Conservation (phyloP, 2,113 vertebrate species). For the Glaucidium brasilianum region DNA sequence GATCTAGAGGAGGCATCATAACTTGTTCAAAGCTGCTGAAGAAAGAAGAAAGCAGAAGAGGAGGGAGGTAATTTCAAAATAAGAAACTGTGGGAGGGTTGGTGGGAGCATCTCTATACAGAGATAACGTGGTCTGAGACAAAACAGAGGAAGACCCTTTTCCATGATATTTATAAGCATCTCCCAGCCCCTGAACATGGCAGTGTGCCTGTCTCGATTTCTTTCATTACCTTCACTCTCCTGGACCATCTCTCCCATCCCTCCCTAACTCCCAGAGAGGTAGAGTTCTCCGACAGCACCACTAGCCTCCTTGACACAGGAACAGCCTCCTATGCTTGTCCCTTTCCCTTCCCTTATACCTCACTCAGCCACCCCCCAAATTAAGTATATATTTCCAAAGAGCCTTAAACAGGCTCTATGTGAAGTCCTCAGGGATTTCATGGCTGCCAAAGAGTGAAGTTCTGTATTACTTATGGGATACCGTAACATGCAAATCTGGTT, state of each 20-base stretch:
- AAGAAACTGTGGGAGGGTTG: not conserved
- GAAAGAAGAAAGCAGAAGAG: not conserved
- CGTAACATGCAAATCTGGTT: not conserved
- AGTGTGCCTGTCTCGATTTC: not conserved
- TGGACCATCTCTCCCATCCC: not conserved
- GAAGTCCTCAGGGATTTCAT: not conserved
- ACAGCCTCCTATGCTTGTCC: not conserved
- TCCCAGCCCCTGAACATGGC: not conserved
- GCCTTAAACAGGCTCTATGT: not conserved
- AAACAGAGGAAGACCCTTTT: not conserved
- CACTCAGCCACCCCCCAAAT: fast-evolving
- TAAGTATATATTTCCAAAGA: not conserved
- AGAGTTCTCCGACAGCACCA: not conserved
- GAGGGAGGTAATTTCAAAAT: not conserved
- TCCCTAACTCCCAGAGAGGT: fast-evolving
- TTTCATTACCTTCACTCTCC: not conserved
- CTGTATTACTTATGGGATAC: not conserved
- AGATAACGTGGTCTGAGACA: not conserved
- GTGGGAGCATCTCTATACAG: not conserved
- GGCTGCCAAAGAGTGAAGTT: not conserved
- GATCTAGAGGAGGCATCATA: not conserved
- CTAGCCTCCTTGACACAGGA: not conserved
- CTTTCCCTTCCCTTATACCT: not conserved
- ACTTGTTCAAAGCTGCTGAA: not conserved
- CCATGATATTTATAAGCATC: not conserved